phyloP scores from a whole-genome alignment of 1,140 invertebrate species.

The Eumeta japonica region DNA sequence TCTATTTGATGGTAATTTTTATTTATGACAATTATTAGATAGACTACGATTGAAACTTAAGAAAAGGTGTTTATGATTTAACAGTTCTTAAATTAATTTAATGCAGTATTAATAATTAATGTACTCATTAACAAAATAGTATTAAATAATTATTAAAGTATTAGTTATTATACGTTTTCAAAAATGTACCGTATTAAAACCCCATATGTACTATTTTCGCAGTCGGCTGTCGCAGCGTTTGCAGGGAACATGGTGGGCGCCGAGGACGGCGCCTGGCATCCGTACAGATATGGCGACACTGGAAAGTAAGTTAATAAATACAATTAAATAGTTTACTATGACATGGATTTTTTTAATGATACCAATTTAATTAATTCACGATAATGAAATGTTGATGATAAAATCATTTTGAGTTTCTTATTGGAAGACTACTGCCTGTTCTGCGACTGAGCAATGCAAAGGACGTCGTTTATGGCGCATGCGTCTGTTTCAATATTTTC shows the following conservation, averaged over 20 bases:
- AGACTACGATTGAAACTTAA: background rate
- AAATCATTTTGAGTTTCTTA: background rate
- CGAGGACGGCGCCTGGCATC: slow-evolving; percentile 44
- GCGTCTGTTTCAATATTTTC: no score
- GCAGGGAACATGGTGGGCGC: no score
- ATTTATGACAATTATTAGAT: background rate
- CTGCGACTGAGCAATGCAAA: no score
- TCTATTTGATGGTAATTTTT: background rate
- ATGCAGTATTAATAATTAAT: background rate
- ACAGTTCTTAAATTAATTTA: background rate
- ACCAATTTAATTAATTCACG: no score
- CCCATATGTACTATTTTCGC: background rate
- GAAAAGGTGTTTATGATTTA: background rate
- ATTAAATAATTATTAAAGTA: no score
- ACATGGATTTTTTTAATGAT: background rate
- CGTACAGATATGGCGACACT: slow-evolving; percentile 39
- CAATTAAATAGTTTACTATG: slow-evolving; percentile 12
- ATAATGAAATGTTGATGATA: background rate
- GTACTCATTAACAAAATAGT: no score
- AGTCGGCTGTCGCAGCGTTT: slow-evolving; percentile 6
- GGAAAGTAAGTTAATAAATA: slow-evolving; percentile 50
- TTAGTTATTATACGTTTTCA: no score
- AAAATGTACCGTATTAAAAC: no score
- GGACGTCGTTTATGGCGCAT: no score
- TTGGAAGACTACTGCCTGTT: background rate